These are phyloP conservation scores for Sceloporus undulatus DNA, from an alignment of 2,113 vertebrate genomes.

Conservation along the genomic window DNA sequence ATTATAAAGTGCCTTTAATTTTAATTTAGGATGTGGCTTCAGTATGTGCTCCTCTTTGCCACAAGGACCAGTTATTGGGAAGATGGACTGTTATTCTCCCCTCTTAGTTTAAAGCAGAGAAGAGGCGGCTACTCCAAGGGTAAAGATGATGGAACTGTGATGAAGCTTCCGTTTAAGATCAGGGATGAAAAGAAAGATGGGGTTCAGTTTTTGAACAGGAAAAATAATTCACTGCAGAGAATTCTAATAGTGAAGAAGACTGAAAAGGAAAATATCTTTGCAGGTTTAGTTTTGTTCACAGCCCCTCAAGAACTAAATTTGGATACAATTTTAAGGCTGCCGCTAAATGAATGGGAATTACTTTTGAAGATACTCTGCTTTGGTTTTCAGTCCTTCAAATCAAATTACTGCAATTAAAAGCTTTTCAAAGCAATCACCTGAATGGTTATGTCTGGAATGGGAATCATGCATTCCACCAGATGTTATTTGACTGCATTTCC, in stretches of 20 bases:
- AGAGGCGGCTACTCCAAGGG: conserved; percentile 37
- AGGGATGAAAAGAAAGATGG: not conserved
- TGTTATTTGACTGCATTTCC: too few species aligned
- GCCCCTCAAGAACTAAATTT: not conserved
- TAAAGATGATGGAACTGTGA: conserved; percentile 50
- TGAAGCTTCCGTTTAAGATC: conserved; percentile 13
- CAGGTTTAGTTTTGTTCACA: too few species aligned
- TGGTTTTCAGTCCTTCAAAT: not conserved
- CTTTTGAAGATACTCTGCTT: not conserved
- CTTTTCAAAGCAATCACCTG: too few species aligned
- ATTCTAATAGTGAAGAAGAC: not conserved
- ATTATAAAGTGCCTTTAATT: conserved; percentile 72
- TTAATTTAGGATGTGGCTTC: conserved; percentile 65
- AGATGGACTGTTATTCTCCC: conserved; percentile 66
- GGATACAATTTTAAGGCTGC: not conserved
- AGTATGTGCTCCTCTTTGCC: conserved; percentile 57
- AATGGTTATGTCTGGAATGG: too few species aligned
- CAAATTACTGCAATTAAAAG: not conserved
- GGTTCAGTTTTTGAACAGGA: not conserved
- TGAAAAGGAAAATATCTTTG: not conserved
- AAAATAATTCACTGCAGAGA: not conserved
- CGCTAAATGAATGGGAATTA: not conserved
- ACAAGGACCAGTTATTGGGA: conserved; percentile 59
- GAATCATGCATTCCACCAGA: too few species aligned
- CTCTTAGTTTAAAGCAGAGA: conserved; percentile 65